Evolutionary conservation across 2,113 vertebrate genomes (phyloP).

Genomic region (Dicaeum eximium): DNA sequence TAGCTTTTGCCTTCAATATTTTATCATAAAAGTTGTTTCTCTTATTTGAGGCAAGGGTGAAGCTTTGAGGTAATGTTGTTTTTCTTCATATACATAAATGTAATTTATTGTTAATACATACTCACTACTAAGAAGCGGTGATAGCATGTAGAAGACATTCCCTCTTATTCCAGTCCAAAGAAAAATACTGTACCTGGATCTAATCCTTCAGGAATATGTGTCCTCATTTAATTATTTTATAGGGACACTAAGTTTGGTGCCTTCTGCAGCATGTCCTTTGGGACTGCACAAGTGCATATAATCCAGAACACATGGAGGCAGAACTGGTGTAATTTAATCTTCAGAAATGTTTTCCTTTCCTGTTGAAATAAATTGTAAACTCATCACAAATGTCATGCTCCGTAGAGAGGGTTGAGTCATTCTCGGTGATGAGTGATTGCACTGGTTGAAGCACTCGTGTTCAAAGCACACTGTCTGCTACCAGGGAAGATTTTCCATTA

Average conservation of each 20-base stretch:
- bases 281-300: background rate
- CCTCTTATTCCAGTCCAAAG: background rate
- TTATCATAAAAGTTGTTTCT: background rate
- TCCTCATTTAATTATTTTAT: background rate
- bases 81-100: background rate
- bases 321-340: slow-evolving; percentile 8
- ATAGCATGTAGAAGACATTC: background rate
- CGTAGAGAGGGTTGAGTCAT: slow-evolving; percentile 16
- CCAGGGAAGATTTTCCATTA: background rate
- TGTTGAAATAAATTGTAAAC: background rate
- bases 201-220: background rate
- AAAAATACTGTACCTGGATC: background rate
- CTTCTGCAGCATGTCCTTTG: background rate
- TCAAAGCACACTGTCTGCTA: background rate
- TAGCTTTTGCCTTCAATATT: background rate
- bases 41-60: background rate
- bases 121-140: background rate
- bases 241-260: background rate
- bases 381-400: background rate
- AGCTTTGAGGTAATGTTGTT: background rate
- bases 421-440: background rate
- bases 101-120: background rate
- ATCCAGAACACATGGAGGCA: background rate
- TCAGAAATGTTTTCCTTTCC: background rate
- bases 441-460: background rate